These are phyloP conservation scores for Naja naja DNA, from an alignment of 2,113 vertebrate genomes.

Conservation along the genomic window DNA sequence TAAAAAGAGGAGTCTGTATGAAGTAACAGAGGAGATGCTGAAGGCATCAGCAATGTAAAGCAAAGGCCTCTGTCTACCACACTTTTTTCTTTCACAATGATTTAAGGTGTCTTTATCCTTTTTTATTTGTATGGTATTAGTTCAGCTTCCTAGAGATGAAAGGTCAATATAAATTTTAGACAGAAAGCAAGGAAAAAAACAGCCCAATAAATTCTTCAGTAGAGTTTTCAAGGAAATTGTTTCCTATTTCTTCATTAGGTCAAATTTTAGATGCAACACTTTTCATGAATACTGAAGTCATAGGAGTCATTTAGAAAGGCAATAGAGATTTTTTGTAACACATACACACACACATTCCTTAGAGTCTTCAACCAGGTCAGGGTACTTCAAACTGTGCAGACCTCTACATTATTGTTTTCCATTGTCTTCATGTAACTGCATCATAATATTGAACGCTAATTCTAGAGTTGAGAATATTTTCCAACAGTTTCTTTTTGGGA, in stretches of 20 bases:
- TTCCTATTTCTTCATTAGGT: background rate
- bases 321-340: background rate
- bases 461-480: background rate
- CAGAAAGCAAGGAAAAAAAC: background rate
- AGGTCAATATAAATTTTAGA: background rate
- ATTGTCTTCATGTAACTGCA: background rate
- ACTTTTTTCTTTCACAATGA: background rate
- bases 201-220: background rate
- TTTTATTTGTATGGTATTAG: background rate
- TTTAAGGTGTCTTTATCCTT: background rate
- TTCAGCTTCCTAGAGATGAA: background rate
- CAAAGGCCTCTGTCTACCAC: background rate
- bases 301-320: background rate
- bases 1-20: background rate
- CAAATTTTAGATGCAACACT: background rate
- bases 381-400: background rate
- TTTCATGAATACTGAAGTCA: background rate
- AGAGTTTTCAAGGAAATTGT: background rate
- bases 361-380: background rate
- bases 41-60: background rate
- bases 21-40: background rate
- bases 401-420: background rate
- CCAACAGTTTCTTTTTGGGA: background rate
- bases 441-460: background rate
- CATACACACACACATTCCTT: background rate